Base-by-base conservation (phyloP, 1,140 invertebrate species). In the Drosophila subobscura region DNA sequence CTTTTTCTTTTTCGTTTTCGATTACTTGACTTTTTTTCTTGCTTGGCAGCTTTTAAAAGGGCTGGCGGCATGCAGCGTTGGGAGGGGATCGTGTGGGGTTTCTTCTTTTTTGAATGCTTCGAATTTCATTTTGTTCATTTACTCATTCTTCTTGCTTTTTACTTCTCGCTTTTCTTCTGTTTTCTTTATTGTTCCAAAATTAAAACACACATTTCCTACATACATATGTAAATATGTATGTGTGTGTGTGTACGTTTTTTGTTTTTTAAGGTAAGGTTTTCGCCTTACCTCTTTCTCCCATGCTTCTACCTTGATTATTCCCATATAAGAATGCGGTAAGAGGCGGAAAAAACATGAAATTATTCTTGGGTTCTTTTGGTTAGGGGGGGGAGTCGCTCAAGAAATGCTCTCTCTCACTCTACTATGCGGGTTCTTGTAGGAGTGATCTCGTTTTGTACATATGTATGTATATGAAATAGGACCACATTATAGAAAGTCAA, bases 81-180 rank as follows among this genome's bases (percentile, higher is more conserved):
- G 22, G 44, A n/a, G 33, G 23, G 3, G 45, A 16, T 16, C 25
- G 4, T 0, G 2, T 16, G 25, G 46, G 45, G 37, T 5, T 7
- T 44, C 33, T 55, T 54, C 52, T 61, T 55, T 60, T 58, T 70
- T 61, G 10, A 58, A 59, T 74, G 72, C 52, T 60, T 85, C 57
- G 40, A 73, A 61, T 74, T 85, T 70, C 46, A 72, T 65, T 42
- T 78, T 72, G 54, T 75, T 60, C 53, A 55, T 49, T 74, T 68
- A 46, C 77, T 56, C 58, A 54, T 75, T 54, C 14, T 12, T 64
- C 37, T 59, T 52, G 55, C 44, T 53, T 74, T 55, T 74, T 25
- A 33, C 12, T 52, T 46, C 3, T 37, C 33, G 41, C 22, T 72
- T 74, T 83, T 77, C 72, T 73, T 55, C 55, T 51, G 52, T 66